Conservation (phyloP, 2,797 vertebrate genomes). For the Helostoma temminkii region DNA sequence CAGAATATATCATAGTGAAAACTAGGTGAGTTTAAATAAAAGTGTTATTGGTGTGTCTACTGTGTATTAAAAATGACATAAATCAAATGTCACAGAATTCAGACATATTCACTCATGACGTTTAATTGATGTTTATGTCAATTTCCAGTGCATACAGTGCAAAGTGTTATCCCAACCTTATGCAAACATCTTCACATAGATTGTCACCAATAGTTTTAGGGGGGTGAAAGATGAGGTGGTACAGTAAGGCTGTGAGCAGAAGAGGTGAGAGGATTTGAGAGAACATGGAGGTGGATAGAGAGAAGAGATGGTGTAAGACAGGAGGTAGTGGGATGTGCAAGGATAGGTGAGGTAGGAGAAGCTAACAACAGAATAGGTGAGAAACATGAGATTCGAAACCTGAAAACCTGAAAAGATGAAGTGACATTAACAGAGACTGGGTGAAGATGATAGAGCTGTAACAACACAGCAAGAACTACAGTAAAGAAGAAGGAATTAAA, state of each 20-base stretch:
- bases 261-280: conserved; percentile 29
- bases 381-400: conserved; percentile 22
- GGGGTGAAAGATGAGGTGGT: conserved; percentile 15
- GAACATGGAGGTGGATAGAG: conserved; percentile 32
- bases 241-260: conserved; percentile 2
- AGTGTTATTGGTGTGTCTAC: background rate
- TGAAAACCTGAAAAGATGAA: conserved; percentile 13
- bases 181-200: conserved; percentile 14
- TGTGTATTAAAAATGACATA: background rate
- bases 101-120: background rate
- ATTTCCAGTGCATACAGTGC: background rate
- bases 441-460: background rate
- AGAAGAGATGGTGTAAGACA: conserved; percentile 10
- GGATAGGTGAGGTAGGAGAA: conserved; percentile 31
- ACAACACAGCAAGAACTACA: conserved; percentile 3
- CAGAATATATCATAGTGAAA: too few species aligned
- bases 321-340: conserved; percentile 21
- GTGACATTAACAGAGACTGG: conserved; percentile 13
- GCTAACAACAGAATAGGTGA: conserved; percentile 20
- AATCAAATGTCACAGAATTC: background rate
- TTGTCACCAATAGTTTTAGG: conserved; percentile 34
- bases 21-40: too few species aligned
- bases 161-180: conserved; percentile 8
- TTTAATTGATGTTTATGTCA: conserved; percentile 12
- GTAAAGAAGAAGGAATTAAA: background rate